Conservation (phyloP, 2,797 vertebrate species). For the Xiphophorus birchmanni region DNA sequence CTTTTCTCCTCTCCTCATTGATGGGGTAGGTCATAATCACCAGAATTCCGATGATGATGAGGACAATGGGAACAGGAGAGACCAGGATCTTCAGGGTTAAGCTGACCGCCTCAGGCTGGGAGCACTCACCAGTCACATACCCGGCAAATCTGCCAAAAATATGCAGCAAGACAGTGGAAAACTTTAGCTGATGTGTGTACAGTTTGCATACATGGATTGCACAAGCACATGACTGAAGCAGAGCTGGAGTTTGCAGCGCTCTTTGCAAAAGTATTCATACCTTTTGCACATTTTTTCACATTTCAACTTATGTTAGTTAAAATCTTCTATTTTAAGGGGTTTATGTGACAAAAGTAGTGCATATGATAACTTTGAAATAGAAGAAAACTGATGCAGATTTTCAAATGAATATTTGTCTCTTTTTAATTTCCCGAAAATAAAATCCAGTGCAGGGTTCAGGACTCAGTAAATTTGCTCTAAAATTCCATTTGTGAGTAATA, state of each 20-base stretch:
- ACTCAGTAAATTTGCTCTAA: neutral
- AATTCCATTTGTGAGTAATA: neutral
- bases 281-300: neutral
- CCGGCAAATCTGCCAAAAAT: constrained; percentile 87
- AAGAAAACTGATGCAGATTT: neutral
- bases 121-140: constrained; percentile 85
- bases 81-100: constrained; percentile 92
- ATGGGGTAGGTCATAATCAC: constrained; percentile 93
- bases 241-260: neutral
- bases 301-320: neutral
- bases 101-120: constrained; percentile 84
- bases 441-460: neutral
- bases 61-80: constrained; percentile 84
- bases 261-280: neutral
- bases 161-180: constrained; percentile 27
- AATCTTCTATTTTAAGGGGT: neutral
- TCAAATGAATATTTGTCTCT: neutral
- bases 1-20: constrained; percentile 84
- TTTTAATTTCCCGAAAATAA: neutral
- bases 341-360: neutral
- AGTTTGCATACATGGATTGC: constrained; percentile 36
- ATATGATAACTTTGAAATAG: neutral
- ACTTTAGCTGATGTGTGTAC: constrained; percentile 14
- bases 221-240: constrained; percentile 36
- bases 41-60: constrained; percentile 89